Percentiles rank a stretch among this genome's conserved stretches.
Conservation (phyloP, 2,797 vertebrate genomes). For the Australoheros facetus region DNA sequence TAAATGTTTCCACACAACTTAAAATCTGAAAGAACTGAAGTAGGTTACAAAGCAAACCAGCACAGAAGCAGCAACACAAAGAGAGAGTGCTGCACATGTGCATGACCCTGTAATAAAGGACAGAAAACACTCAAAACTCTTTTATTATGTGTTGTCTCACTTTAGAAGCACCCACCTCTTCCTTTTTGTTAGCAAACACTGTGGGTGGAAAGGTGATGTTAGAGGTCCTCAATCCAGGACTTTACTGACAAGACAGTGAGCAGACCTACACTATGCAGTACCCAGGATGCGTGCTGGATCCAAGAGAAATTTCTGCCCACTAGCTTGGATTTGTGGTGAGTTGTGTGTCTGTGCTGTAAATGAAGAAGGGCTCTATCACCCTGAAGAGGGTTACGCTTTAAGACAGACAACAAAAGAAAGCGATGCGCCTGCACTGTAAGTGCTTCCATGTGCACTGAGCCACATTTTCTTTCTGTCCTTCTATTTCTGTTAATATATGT, state of each 20-base stretch:
- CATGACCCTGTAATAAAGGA: not conserved
- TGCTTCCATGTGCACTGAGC: not conserved
- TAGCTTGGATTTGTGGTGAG: not conserved
- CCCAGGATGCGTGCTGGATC: not conserved
- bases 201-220: not conserved
- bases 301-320: not conserved
- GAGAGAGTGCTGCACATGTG: not conserved
- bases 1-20: not conserved
- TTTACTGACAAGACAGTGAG: not conserved
- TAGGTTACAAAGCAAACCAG: not conserved
- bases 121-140: not conserved
- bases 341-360: not conserved
- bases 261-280: constrained; percentile 4
- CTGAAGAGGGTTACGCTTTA: not conserved
- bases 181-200: not conserved
- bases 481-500: not conserved
- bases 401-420: not conserved
- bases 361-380: not conserved
- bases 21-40: not conserved
- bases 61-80: not conserved
- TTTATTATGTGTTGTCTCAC: not conserved
- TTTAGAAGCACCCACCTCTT: not conserved
- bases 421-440: constrained; percentile 10
- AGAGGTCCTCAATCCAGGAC: not conserved
- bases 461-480: not conserved